A percentile compares a stretch with the other conserved stretches of the same genome.
Conservation (phyloP, 1,140 invertebrate genomes). For the Phocides pigmalion region DNA sequence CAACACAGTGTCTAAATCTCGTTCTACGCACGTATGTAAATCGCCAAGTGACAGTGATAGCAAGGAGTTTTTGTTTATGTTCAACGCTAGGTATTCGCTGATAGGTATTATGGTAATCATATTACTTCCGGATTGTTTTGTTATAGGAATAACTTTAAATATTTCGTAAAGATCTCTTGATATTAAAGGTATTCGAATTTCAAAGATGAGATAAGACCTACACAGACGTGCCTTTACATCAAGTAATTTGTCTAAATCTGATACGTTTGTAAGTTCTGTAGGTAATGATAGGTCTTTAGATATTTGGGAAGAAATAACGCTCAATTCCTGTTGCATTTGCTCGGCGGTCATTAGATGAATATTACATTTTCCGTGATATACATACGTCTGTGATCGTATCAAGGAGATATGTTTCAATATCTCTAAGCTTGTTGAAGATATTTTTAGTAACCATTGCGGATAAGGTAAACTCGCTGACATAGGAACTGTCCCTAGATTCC, state of each 20-base stretch:
- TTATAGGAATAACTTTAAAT: too few relatives aligned
- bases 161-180: too few relatives aligned
- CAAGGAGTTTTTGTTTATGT: constrained; percentile 12
- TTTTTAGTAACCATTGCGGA: neutral
- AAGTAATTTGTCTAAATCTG: too few relatives aligned
- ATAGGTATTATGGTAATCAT: constrained; percentile 10
- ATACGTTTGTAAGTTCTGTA: constrained; percentile 1
- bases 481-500: too few relatives aligned
- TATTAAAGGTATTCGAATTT: too few relatives aligned
- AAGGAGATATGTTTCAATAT: neutral
- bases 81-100: constrained; percentile 5
- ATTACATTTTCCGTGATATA: constrained; percentile 8
- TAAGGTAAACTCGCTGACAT: neutral
- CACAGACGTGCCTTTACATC: too few relatives aligned
- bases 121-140: constrained; percentile 6
- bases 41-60: neutral
- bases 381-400: constrained; percentile 11
- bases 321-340: constrained; percentile 15
- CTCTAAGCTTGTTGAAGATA: neutral
- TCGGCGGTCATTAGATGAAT: constrained; percentile 13
- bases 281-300: constrained; percentile 20
- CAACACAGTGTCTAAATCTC: constrained; percentile 10
- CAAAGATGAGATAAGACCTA: too few relatives aligned
- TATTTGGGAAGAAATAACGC: constrained; percentile 7
- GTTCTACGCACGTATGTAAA: neutral